Conservation (phyloP, 2,797 vertebrate genomes). For the Hapalemur alaotrensis region DNA sequence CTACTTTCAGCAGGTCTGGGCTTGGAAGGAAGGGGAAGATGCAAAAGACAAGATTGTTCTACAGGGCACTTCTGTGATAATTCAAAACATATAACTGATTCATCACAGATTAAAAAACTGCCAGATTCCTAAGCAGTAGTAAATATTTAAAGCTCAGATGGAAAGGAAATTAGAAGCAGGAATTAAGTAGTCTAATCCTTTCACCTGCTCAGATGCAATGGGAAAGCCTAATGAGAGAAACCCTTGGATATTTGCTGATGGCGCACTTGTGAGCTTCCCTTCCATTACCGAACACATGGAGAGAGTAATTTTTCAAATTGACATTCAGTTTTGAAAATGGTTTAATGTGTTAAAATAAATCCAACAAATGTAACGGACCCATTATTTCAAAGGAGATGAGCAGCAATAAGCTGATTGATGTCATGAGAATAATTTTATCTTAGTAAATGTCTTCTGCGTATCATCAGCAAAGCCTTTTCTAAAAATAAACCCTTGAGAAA, state of each 20-base stretch:
- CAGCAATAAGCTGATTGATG: constrained; percentile 49
- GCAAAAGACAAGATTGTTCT: constrained; percentile 34
- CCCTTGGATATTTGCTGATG: constrained; percentile 66
- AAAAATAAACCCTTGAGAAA: constrained; percentile 32
- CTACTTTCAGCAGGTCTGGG: constrained; percentile 56
- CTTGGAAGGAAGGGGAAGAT: not conserved
- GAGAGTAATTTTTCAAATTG: constrained; percentile 76
- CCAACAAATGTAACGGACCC: constrained; percentile 57
- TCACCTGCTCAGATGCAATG: constrained; percentile 72
- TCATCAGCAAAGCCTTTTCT: constrained; percentile 19
- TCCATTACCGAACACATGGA: constrained; percentile 52
- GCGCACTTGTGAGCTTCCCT: constrained; percentile 63
- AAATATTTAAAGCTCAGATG: constrained; percentile 81
- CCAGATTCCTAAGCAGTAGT: constrained; percentile 74
- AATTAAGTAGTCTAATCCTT: constrained; percentile 75
- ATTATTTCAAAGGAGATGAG: constrained; percentile 69
- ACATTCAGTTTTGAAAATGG: constrained; percentile 72
- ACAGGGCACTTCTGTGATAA: not conserved
- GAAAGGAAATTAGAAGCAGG: constrained; percentile 47
- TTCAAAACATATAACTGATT: constrained; percentile 56
- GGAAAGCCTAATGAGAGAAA: constrained; percentile 75
- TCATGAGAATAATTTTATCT: constrained; percentile 60
- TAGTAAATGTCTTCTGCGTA: constrained; percentile 34
- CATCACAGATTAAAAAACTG: constrained; percentile 49
- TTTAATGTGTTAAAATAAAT: constrained; percentile 72